Base-by-base conservation (phyloP, 2,888 invertebrate species). In the Antitype chi region DNA sequence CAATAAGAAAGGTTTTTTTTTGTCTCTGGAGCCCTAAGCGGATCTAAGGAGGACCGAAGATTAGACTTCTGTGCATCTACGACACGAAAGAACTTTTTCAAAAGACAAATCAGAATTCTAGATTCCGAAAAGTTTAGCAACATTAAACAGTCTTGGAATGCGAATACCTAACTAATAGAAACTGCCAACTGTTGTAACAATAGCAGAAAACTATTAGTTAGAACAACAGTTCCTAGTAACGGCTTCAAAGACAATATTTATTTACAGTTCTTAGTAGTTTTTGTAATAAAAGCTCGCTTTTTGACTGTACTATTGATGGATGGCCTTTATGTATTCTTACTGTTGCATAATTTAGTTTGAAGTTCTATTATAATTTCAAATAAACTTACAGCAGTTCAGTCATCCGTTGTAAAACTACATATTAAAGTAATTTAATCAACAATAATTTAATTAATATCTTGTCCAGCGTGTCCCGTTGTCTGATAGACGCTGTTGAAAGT, bases 191-290 rank as follows among this genome's bases (percentile, higher is more conserved):
- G 64, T 71, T 68, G 74, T 70, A 84, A 71, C 74, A 84, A 80
- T 57, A 7, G 32, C 68, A 55, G n/a, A 66, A 66, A 60, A 66
- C 73, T 83, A 80, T 88, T 84, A 87, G 85, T 80, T 83, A 69
- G 49, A 87, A 77, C 69, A 88, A 88, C 80, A 88, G 77, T 80
- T 80, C 43, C 47, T 80, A 70, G 66, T 67, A 80, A 68, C 63
- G 57, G 72, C 84, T 83, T 85, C 80, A 84, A 87, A 88, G 68
- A 67, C 74, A 76, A 78, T 74, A 76, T 80, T 78, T 81, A 76
- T 73, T 73, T 84, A 76, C 72, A 74, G 25, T 80, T 79, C 59
- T 72, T 67, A 70, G 84, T 82, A 81, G 85, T 83, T 86, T 81
- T 80, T 63, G 68, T 70, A 78, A 70, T 85, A 60, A 74, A 82